Base-by-base conservation (phyloP, 2,888 invertebrate species). In the Trachelus troglodyta region DNA sequence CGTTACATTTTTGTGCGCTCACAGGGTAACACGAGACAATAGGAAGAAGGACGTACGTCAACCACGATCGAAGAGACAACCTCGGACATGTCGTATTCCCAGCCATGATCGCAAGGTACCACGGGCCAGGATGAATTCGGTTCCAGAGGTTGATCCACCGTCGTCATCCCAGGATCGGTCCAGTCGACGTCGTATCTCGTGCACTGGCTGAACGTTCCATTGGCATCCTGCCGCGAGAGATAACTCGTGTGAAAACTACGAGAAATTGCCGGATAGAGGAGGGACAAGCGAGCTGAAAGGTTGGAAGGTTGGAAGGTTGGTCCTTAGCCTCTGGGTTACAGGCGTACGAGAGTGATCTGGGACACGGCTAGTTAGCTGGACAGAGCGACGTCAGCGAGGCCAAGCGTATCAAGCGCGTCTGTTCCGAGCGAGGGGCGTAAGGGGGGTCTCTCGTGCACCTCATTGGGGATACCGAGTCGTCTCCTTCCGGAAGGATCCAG, bases 41-140 rank as follows among this genome's bases (percentile, higher is more conserved):
- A 35, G 11, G 31, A 30, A 68, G 12, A 35, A 30, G 40, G 79
- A 87, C 88, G 15, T 87, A 90, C 90, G 92, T 97, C 97, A 84
- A 96, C 96, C 31, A 97, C 97, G 84, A 97, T 95, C 15, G 97
- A 97, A 1, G 97, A 97, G 82, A 92, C 92, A 4, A 96, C 93
- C 88, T 94, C 94, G 9, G 94, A 93, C 76, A 92, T 94, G 85
- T 97, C 94, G 87, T 96, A 97, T 86, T 96, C 96, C 94, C 96
- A 97, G 40, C 97, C 97, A 88, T 96, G 93, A 73, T 92, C 88
- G 89, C 97, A 97, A 11, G 93, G 92, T 86, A 96, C 95, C 9
- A 93, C 90, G 0, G 94, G 93, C 95, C 95, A 96, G 2, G 92
- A 92, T 23, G 88, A 82, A 85, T 94, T 94, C 3, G 93, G 91